phyloP scores from a whole-genome alignment of 2,113 vertebrate genomes.

The Pipa parva region DNA sequence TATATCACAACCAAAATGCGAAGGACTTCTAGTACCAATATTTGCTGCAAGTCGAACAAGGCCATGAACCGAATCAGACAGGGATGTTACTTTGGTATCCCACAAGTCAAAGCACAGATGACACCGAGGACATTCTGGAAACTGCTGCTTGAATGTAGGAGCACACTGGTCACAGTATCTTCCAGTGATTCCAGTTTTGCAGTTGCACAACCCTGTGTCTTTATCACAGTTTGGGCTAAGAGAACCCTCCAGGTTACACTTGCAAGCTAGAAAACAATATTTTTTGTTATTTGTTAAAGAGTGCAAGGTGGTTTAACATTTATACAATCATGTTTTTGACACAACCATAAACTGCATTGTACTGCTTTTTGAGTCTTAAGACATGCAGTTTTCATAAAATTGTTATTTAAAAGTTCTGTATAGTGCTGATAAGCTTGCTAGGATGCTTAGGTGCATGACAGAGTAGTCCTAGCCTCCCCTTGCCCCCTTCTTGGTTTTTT shows the following conservation, averaged over 20 bases:
- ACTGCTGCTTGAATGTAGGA: conserved; percentile 56
- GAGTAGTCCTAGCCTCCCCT: too few species aligned
- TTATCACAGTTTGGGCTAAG: conserved; percentile 65
- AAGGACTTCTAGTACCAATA: conserved; percentile 50
- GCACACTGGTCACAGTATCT: conserved; percentile 68
- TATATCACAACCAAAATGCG: conserved; percentile 44
- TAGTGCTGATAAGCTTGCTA: too few species aligned
- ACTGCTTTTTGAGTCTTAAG: too few species aligned
- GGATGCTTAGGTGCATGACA: too few species aligned
- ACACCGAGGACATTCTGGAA: conserved; percentile 70
- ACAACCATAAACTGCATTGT: too few species aligned
- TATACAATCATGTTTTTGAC: not conserved
- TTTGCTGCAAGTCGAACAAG: conserved; percentile 59
- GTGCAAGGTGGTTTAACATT: too few species aligned
- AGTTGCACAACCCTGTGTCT: conserved; percentile 68
- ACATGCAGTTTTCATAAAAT: too few species aligned
- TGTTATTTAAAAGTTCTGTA: too few species aligned
- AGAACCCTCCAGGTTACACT: conserved; percentile 71
- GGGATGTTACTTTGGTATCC: conserved; percentile 55
- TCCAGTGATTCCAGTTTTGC: conserved; percentile 60
- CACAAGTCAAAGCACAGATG: conserved; percentile 72
- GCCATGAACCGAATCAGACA: conserved; percentile 55
- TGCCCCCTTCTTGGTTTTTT: too few species aligned
- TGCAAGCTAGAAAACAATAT: conserved; percentile 59
- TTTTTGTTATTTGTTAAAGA: too few species aligned